A percentile compares a stretch with the other conserved stretches of the same genome.
Evolutionary conservation across 2,888 invertebrate species (phyloP).

Genomic region (Limenitis arthemis): DNA sequence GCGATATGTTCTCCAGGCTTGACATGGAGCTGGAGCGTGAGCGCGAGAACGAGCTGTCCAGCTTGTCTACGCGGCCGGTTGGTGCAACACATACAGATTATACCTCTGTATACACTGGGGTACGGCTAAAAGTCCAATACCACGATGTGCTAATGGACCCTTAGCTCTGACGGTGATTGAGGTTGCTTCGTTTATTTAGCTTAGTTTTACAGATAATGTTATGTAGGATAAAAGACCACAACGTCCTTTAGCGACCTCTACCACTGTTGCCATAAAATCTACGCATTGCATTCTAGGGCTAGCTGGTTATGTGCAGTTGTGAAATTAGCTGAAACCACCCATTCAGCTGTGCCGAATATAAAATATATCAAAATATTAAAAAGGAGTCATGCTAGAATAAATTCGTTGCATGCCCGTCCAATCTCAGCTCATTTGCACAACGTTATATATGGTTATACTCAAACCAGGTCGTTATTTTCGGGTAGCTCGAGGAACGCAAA

Average conservation of each 20-base stretch:
- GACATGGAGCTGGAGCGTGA: slow-evolving; percentile 98
- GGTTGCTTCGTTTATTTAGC: slow-evolving; percentile 7
- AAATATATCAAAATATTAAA: slow-evolving; percentile 25
- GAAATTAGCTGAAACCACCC: slow-evolving; percentile 63
- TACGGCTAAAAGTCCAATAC: slow-evolving; percentile 23
- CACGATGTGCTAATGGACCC: slow-evolving; percentile 26
- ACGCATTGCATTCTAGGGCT: slow-evolving; percentile 49
- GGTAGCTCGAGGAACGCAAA: background rate
- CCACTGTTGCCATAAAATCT: slow-evolving; percentile 26
- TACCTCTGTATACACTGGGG: slow-evolving; percentile 31
- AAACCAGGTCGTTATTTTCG: background rate
- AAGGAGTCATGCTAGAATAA: slow-evolving; percentile 43
- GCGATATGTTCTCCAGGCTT: slow-evolving; percentile 96
- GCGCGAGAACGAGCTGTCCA: slow-evolving; percentile 96
- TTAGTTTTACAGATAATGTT: background rate
- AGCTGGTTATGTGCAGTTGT: slow-evolving; percentile 54
- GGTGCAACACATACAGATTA: slow-evolving; percentile 51
- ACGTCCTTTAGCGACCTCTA: slow-evolving; percentile 5
- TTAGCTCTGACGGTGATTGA: slow-evolving; percentile 22
- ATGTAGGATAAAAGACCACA: background rate
- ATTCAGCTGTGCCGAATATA: slow-evolving; percentile 33
- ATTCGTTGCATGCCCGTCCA: slow-evolving; percentile 57
- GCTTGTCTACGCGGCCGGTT: slow-evolving; percentile 90
- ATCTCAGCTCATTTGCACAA: slow-evolving; percentile 67
- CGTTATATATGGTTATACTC: slow-evolving; percentile 22